A percentile compares a stretch with the other conserved stretches of the same genome.
phyloP scores from a whole-genome alignment of 2,797 vertebrate genomes.

The Sebastes itinus region DNA sequence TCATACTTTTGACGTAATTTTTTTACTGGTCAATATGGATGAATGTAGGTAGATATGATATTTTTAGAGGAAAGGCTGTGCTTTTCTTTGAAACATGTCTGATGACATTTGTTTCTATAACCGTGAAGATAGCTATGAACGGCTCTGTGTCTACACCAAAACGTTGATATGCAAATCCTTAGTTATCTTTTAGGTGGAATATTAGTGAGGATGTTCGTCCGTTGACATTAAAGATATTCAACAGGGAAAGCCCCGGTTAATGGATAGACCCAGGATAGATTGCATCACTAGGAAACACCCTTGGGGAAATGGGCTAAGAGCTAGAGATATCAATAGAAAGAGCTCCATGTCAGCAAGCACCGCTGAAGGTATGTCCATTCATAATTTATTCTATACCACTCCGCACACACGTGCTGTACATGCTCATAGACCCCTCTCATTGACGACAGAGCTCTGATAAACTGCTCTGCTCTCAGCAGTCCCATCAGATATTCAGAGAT shows the following conservation, averaged over 20 bases:
- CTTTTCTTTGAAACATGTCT: background rate
- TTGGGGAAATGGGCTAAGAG: constrained; percentile 57
- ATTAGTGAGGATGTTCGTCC: constrained; percentile 11
- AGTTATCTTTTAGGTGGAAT: constrained; percentile 2
- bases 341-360: constrained; percentile 55
- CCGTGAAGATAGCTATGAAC: background rate
- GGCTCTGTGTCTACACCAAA: background rate
- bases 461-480: constrained; percentile 57
- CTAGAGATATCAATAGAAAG: constrained; percentile 62
- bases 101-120: background rate
- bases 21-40: background rate
- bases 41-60: background rate
- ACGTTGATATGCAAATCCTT: background rate
- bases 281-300: constrained; percentile 64
- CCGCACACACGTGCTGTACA: background rate
- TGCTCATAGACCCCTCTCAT: constrained; percentile 13
- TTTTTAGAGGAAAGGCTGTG: background rate
- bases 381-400: constrained; percentile 68
- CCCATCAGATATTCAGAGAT: constrained; percentile 60
- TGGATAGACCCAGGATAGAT: constrained; percentile 48
- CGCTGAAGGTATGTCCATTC: constrained; percentile 55
- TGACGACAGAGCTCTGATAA: constrained; percentile 46
- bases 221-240: constrained; percentile 45
- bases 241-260: constrained; percentile 43
- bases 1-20: background rate